phyloP scores from a whole-genome alignment of 2,888 invertebrate species.

The Sceliomorpha sp. region DNA sequence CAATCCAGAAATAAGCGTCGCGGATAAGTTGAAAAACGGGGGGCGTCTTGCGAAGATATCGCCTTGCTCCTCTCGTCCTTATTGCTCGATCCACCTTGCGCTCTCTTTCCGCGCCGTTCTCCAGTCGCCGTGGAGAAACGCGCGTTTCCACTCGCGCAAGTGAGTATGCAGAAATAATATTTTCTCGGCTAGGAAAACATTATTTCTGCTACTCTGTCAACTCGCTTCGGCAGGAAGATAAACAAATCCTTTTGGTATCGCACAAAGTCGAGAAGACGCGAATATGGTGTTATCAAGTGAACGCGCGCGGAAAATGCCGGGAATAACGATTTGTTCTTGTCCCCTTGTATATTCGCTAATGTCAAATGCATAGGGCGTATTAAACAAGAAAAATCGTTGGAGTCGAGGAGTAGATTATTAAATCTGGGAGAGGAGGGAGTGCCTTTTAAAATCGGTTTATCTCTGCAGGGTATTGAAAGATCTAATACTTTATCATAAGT shows the following conservation, averaged over 20 bases:
- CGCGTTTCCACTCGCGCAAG: constrained; percentile 20
- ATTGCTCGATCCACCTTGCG: constrained; percentile 5
- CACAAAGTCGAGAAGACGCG: not conserved
- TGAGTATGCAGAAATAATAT: constrained; percentile 26
- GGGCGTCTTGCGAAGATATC: constrained; percentile 37
- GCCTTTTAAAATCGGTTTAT: no score
- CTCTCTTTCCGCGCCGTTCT: constrained; percentile 8
- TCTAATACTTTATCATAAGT: no score
- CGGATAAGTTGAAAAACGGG: constrained; percentile 52
- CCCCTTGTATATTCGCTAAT: no score
- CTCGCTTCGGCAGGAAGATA: constrained; percentile 21
- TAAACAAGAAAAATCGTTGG: no score
- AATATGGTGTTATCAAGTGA: not conserved
- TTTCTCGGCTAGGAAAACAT: constrained; percentile 17
- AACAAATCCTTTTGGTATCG: constrained; percentile 22
- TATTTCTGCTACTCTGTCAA: constrained; percentile 13
- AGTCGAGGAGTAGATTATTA: no score
- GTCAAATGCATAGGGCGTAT: no score
- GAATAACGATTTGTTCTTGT: not conserved
- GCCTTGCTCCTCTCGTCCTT: constrained; percentile 9
- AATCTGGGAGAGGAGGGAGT: no score
- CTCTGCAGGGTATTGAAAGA: no score
- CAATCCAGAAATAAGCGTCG: constrained; percentile 55
- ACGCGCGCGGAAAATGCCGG: not conserved
- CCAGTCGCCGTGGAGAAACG: constrained; percentile 17